A percentile compares a stretch with the other conserved stretches of the same genome.
Conservation (phyloP, 2,113 vertebrate species). For the Chiloscyllium plagiosum region DNA sequence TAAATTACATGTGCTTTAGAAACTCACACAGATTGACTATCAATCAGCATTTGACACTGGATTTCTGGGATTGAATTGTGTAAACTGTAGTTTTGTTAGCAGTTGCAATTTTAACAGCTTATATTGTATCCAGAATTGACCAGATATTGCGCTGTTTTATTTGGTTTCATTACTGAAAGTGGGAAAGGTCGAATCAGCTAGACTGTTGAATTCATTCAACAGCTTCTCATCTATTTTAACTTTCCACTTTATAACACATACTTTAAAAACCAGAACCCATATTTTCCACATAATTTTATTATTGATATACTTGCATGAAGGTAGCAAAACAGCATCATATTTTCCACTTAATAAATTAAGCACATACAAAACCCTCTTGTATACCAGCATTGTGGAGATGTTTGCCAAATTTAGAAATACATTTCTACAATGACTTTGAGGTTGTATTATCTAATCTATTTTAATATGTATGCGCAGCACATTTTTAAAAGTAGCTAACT, state of each 20-base stretch:
- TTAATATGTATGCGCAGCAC: not conserved
- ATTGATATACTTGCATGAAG: not conserved
- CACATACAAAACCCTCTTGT: not conserved
- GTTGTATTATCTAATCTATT: not conserved
- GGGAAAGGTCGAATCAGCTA: not conserved
- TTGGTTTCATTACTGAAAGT: conserved; percentile 14
- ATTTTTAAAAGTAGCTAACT: not conserved
- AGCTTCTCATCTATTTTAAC: not conserved
- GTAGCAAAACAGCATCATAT: not conserved
- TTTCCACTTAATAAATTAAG: conserved; percentile 20
- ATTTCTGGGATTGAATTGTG: not conserved
- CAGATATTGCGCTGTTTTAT: not conserved
- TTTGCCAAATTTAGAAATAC: not conserved
- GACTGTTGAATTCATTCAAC: not conserved
- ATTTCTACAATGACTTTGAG: not conserved
- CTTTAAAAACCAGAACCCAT: not conserved
- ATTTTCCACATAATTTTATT: conserved; percentile 11
- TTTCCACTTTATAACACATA: conserved; percentile 11
- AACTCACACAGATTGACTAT: too few relatives aligned
- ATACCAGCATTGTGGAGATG: not conserved
- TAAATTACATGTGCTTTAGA: not conserved
- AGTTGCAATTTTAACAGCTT: not conserved
- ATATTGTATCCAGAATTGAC: not conserved
- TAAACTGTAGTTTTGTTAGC: not conserved
- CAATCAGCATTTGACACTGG: too few relatives aligned